Percentiles rank a stretch among this genome's conserved stretches.
These are phyloP conservation scores for Phasianus colchicus DNA, from an alignment of 2,113 vertebrate species.

Conservation along the genomic window DNA sequence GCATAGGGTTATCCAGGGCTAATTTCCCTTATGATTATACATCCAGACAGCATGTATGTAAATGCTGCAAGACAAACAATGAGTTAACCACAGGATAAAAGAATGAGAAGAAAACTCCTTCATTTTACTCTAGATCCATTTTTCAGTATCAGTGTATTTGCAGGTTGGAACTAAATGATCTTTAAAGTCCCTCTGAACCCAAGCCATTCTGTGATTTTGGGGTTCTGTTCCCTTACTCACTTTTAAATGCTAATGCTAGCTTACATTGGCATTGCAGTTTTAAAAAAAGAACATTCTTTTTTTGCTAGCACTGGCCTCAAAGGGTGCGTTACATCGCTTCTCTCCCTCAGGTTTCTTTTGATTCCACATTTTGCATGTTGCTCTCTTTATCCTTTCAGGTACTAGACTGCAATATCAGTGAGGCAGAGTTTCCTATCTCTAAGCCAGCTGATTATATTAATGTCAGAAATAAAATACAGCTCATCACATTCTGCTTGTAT, in stretches of 20 bases:
- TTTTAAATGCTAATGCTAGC: neutral
- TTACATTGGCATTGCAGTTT: neutral
- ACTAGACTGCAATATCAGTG: neutral
- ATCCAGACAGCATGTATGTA: constrained; percentile 45
- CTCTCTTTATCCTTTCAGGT: neutral
- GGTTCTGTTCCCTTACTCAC: neutral
- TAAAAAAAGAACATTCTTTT: neutral
- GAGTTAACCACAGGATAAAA: constrained; percentile 12
- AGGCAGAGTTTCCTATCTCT: neutral
- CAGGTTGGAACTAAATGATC: neutral
- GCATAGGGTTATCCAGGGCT: constrained; percentile 45
- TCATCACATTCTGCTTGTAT: constrained; percentile 15
- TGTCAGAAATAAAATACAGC: constrained; percentile 29
- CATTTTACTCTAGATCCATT: neutral
- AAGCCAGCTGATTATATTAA: neutral
- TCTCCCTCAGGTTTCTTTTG: neutral
- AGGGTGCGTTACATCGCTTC: neutral
- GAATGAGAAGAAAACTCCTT: neutral
- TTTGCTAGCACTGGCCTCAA: neutral
- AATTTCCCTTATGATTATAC: constrained; percentile 58
- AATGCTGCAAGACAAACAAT: constrained; percentile 31
- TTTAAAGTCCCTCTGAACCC: neutral
- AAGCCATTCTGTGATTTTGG: neutral
- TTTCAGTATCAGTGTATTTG: neutral
- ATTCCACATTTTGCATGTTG: neutral